A percentile compares a stretch with the other conserved stretches of the same genome.
phyloP scores from a whole-genome alignment of 2,888 invertebrate species.

The Colostygia pectinataria region DNA sequence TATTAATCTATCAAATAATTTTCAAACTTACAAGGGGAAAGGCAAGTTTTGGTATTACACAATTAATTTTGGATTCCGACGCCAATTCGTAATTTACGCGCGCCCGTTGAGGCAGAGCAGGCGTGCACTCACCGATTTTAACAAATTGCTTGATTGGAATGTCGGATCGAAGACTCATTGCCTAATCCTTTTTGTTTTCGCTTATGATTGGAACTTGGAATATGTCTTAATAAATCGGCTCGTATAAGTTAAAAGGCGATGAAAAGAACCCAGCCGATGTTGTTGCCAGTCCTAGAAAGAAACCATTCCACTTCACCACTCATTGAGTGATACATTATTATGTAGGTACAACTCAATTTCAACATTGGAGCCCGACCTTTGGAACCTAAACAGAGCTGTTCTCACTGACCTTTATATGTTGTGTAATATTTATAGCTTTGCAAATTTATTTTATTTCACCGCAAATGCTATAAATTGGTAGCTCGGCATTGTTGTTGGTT shows the following conservation, averaged over 20 bases:
- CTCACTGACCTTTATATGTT: not conserved
- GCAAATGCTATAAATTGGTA: conserved; percentile 19
- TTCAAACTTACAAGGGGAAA: conserved; percentile 23
- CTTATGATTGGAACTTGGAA: conserved; percentile 36
- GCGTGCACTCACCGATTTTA: conserved; percentile 54
- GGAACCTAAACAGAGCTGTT: not conserved
- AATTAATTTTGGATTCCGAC: conserved; percentile 57
- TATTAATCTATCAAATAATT: conserved; percentile 15
- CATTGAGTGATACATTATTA: too few species aligned
- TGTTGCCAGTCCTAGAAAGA: too few species aligned
- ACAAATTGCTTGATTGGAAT: conserved; percentile 67
- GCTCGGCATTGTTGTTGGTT: conserved; percentile 4
- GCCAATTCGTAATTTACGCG: conserved; percentile 47
- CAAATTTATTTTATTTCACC: conserved; percentile 17
- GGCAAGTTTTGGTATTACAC: conserved; percentile 33
- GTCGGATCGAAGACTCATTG: conserved; percentile 58
- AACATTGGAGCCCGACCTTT: too few species aligned
- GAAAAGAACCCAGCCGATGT: too few species aligned
- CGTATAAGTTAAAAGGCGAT: too few species aligned
- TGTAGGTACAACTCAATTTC: too few species aligned
- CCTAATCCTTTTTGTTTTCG: conserved; percentile 52
- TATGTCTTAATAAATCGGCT: conserved; percentile 37
- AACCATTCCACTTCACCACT: too few species aligned
- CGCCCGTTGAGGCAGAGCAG: conserved; percentile 22
- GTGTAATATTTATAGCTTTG: conserved; percentile 3